Base-by-base conservation (phyloP, 2,113 vertebrate genomes). In the Craseonycteris thonglongyai region DNA sequence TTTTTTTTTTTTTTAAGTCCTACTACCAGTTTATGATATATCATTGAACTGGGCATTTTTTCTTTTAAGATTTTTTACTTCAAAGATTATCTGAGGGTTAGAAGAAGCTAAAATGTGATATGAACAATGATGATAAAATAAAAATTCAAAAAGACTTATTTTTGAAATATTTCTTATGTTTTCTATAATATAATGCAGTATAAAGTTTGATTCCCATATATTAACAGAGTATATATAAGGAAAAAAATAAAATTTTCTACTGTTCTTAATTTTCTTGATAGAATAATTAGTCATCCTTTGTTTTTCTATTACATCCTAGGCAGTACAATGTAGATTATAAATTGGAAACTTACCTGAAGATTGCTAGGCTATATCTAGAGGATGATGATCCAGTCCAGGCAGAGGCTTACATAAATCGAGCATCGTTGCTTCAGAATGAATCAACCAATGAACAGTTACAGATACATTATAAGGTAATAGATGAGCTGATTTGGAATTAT, bases 251-350 rank as follows among this genome's bases (percentile, higher is more conserved):
- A n/a, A n/a, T n/a, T n/a, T n/a, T n/a, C n/a, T n/a, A n/a, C n/a
- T n/a, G n/a, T n/a, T n/a, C n/a, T n/a, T n/a, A 12, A 24, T 69
- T 81, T 88, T 90, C 65, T 79, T 88, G 33, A 33, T 79, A 85
- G 80, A 75, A 87, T 76, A 78, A 30, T 38, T 58, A 88, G 3
- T 33, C 19, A 22, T 40, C 82, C 10, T 78, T 91, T 75, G 21
- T 51, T 90, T 91, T 94, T 91, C n/a, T 97, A 9, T 92, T 95
- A 65, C 40, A 61, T 85, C 80, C 7, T 97, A 99, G 99, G 95
- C 99, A 99, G 75, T 99, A 99, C 96, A 99, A 99, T 71, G 99
- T 99, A 14, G 99, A 99, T 96, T 99, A 99, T 97, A 99, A 99
- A 95, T 96, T 99, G 97, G 99, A 99, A 91, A 99, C 99, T 0